A percentile compares a stretch with the other conserved stretches of the same genome.
Conservation (phyloP, 2,113 vertebrate genomes). For the Rhinolophus ferrumequinum region DNA sequence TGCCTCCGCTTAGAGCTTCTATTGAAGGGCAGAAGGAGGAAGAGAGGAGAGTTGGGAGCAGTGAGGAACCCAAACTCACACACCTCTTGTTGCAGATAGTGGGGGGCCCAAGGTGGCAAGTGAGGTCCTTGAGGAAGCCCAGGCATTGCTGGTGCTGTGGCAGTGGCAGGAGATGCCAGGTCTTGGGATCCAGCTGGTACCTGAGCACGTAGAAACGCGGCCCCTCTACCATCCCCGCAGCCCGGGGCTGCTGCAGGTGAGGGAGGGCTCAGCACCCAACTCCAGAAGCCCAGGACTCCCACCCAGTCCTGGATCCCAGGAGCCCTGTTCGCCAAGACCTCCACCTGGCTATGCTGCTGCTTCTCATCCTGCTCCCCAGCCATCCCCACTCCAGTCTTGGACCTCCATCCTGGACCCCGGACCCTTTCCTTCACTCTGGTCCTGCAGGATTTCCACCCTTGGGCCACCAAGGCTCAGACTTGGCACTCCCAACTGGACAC, state of each 20-base stretch:
- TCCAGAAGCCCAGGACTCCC: background rate
- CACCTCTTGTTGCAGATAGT: conserved; percentile 3
- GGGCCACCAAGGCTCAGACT: background rate
- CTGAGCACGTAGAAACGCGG: conserved; percentile 93
- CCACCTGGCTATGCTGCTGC: background rate
- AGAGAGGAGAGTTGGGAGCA: background rate
- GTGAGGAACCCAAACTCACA: background rate
- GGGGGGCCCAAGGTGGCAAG: conserved; percentile 73
- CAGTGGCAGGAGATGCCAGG: conserved; percentile 95
- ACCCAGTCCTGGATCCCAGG: background rate
- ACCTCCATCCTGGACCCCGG: background rate
- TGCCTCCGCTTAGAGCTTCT: background rate
- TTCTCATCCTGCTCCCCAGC: background rate
- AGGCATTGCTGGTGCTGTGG: conserved; percentile 91
- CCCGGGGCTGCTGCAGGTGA: conserved; percentile 93
- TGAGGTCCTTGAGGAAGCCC: conserved; percentile 87
- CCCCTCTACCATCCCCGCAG: conserved; percentile 89
- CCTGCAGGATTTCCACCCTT: background rate
- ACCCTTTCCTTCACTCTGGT: background rate
- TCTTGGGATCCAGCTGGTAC: conserved; percentile 90
- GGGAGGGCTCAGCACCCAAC: background rate
- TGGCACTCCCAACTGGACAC: background rate
- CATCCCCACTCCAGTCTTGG: background rate
- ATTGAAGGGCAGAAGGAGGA: fast-evolving
- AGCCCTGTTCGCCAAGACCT: background rate